A percentile compares a stretch with the other conserved stretches of the same genome.
Evolutionary conservation across 2,888 invertebrate genomes (phyloP).

Genomic region (Parnassius mnemosyne): DNA sequence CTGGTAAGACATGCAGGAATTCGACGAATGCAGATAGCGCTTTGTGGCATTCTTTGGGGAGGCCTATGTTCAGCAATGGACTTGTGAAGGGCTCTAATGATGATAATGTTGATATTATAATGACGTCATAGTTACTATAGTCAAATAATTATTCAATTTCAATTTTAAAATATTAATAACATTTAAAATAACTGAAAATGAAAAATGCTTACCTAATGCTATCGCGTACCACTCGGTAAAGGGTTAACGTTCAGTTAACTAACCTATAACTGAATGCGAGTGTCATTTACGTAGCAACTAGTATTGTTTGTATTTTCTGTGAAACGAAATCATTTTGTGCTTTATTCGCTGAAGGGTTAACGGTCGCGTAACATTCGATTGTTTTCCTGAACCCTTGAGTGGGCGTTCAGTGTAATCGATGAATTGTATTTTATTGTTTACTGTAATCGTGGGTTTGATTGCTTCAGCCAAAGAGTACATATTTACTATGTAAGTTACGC

Average conservation of each 20-base stretch:
- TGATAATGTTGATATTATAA: no score
- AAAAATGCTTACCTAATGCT: background rate
- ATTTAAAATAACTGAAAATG: background rate
- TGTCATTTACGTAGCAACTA: no score
- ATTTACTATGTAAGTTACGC: no score
- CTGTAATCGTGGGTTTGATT: background rate
- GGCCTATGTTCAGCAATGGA: no score
- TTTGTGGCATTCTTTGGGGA: no score
- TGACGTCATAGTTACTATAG: no score
- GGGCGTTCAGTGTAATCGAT: background rate
- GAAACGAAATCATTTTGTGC: background rate
- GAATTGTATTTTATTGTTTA: constrained; percentile 4
- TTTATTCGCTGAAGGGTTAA: constrained; percentile 9
- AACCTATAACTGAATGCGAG: background rate
- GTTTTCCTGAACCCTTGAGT: constrained; percentile 5
- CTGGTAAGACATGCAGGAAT: no score
- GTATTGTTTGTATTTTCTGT: no score
- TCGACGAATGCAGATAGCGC: no score
- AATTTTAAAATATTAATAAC: background rate
- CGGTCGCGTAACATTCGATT: background rate
- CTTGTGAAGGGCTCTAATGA: no score
- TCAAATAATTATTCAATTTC: background rate
- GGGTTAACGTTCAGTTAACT: constrained; percentile 11
- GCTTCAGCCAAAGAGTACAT: background rate
- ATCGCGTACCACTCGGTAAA: constrained; percentile 9